Evolutionary conservation across 2,113 vertebrate species (phyloP), one percentile per base, ranked within the genome.

Genomic region (Odocoileus virginianus): DNA sequence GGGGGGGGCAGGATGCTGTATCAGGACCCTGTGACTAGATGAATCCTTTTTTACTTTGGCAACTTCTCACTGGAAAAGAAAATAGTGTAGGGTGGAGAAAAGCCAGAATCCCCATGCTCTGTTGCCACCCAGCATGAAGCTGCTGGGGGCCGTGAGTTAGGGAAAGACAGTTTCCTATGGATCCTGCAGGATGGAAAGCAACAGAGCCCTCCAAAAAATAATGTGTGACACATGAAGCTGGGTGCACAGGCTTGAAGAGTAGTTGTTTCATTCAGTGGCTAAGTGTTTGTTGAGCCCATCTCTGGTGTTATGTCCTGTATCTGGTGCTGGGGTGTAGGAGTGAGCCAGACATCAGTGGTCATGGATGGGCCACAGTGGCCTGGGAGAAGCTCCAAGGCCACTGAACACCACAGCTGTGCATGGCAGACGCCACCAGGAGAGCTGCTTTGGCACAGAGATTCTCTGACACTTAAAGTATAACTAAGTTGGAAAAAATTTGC

Each of bases 41-140:
- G 81, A 91, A 92, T 92, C 86, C 85, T 3, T 6, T 71, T 87
- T 95, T 91, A 79, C 64, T 94, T 87, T 94, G 74, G 60, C 92
- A 95, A 13, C 74, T 64, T 79, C 36, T 21, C 45, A 40, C 13
- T 78, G 82, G 90, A 91, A 94, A 92, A 57, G 64, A 14, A 50
- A 87, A 60, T 30, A 30, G 67, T 85, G 7, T 6, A 19, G 40
- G 3, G 17, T 67, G 40, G 21, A 93, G 74, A 40, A 57, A 67
- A 61, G 47, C 67, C 9, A 28, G 84, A 67, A 91, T 33, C 27
- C 64, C 12, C 13, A 45, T 14, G 43, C 50, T 74, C n/a, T 76
- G 71, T 78, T 96, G 74, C 81, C 25, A 17, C 40, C 95, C n/a
- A 33, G 15, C 30, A 64, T 33, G 83, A 87, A 60, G 30, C 6